A percentile compares a stretch with the other conserved stretches of the same genome.
Conservation (phyloP, 1,140 invertebrate genomes). For the Anadara kagoshimensis region DNA sequence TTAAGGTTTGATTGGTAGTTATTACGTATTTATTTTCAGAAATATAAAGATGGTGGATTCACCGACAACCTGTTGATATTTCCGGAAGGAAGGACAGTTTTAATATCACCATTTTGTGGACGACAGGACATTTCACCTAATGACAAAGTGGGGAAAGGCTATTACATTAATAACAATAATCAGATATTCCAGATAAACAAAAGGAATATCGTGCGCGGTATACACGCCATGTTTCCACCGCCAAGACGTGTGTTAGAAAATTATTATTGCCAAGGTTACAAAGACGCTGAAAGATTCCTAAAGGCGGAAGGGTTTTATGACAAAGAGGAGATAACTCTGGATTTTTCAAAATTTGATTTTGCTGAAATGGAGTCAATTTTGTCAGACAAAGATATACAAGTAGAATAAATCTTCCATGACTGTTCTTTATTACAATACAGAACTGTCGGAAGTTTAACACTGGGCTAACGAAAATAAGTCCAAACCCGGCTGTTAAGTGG, state of each 20-base stretch:
- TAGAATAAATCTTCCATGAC: too few relatives aligned
- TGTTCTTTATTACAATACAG: too few relatives aligned
- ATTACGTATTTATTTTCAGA: too few relatives aligned
- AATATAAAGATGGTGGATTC: slow-evolving; percentile 73
- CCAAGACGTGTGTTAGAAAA: slow-evolving; percentile 54
- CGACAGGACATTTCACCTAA: slow-evolving; percentile 65
- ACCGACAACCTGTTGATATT: slow-evolving; percentile 73
- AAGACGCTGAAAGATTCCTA: slow-evolving; percentile 71
- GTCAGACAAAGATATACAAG: too few relatives aligned
- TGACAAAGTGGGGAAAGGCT: slow-evolving; percentile 48
- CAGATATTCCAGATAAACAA: slow-evolving; percentile 69
- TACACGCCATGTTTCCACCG: slow-evolving; percentile 73
- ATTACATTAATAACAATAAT: slow-evolving; percentile 51
- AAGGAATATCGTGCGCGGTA: slow-evolving; percentile 68
- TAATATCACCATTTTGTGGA: slow-evolving; percentile 71
- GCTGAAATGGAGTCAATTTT: too few relatives aligned
- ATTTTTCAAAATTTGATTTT: too few relatives aligned
- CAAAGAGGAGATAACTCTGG: too few relatives aligned
- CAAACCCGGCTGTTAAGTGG: too few relatives aligned
- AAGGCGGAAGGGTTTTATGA: neutral
- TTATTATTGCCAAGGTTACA: slow-evolving; percentile 70
- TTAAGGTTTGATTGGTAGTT: too few relatives aligned
- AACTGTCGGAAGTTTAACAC: too few relatives aligned
- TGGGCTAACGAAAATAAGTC: too few relatives aligned
- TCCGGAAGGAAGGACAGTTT: slow-evolving; percentile 68